Evolutionary conservation across 2,888 invertebrate species (phyloP).

Genomic region (Cryptocephalus moraei): DNA sequence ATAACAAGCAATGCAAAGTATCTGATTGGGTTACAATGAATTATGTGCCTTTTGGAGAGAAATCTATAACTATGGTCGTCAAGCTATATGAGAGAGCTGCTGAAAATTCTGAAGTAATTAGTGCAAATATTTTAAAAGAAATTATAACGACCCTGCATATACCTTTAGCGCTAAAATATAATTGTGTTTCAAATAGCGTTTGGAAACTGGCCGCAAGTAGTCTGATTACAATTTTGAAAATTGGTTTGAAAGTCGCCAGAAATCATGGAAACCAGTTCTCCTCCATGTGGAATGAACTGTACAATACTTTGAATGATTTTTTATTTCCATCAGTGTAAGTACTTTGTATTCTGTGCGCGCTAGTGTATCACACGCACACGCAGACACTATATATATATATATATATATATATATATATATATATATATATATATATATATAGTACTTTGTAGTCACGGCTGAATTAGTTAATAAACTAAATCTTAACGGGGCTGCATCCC

Average conservation of each 20-base stretch:
- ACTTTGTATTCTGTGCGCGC: background rate
- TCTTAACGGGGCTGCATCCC: too few species aligned
- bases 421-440: too few species aligned
- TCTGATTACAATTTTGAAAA: constrained; percentile 65
- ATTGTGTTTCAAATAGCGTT: constrained; percentile 66
- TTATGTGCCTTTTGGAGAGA: constrained; percentile 79
- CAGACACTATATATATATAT: too few species aligned
- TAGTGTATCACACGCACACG: too few species aligned
- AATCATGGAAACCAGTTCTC: constrained; percentile 62
- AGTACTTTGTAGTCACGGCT: too few species aligned
- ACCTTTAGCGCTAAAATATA: constrained; percentile 70
- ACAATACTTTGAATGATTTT: constrained; percentile 79
- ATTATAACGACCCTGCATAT: constrained; percentile 55
- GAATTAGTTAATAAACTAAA: too few species aligned
- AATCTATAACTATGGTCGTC: constrained; percentile 62
- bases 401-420: too few species aligned
- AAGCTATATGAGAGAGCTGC: constrained; percentile 67
- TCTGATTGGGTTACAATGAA: constrained; percentile 71
- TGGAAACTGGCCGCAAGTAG: constrained; percentile 77
- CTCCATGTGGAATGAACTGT: constrained; percentile 79
- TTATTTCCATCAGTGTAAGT: constrained; percentile 73
- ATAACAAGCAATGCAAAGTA: constrained; percentile 41
- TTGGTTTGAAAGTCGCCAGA: constrained; percentile 80
- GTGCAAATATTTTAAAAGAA: constrained; percentile 60
- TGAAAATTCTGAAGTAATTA: constrained; percentile 58